Conservation (phyloP, 64 coral and sea anemone genomes). For the Porites lutea region DNA sequence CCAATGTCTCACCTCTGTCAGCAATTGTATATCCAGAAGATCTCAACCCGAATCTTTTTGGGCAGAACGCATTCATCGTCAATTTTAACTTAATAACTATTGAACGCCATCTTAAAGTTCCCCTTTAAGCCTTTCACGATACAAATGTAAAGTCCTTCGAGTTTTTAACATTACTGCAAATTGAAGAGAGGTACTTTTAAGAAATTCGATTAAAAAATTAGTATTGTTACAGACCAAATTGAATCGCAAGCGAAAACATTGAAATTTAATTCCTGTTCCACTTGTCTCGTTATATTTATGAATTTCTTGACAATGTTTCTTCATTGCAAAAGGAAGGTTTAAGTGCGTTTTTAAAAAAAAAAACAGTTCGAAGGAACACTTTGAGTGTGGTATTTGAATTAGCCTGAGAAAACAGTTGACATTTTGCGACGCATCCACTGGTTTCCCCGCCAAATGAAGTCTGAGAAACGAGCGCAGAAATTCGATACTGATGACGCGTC, state of each 20-base stretch:
- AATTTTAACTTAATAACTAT: neutral
- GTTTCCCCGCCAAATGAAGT: too few species aligned
- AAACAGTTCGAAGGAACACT: neutral
- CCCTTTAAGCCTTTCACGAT: neutral
- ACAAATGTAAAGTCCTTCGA: neutral
- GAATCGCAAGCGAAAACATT: too few species aligned
- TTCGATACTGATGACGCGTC: too few species aligned
- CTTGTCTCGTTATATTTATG: too few species aligned
- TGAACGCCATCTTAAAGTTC: conserved; percentile 12
- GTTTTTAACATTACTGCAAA: too few species aligned
- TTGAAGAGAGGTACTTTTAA: too few species aligned
- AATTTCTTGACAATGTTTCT: neutral
- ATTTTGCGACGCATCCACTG: too few species aligned
- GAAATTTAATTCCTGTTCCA: too few species aligned
- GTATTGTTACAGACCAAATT: neutral
- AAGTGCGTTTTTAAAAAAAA: neutral
- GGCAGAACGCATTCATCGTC: neutral
- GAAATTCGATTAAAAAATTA: too few species aligned
- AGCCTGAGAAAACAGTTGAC: too few species aligned
- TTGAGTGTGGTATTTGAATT: too few species aligned
- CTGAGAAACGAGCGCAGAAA: too few species aligned
- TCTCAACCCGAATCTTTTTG: neutral
- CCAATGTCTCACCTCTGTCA: neutral
- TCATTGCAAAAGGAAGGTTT: neutral
- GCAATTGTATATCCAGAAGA: neutral